Conservation (phyloP, 2,888 invertebrate genomes). For the Drosophila kambysellisi region DNA sequence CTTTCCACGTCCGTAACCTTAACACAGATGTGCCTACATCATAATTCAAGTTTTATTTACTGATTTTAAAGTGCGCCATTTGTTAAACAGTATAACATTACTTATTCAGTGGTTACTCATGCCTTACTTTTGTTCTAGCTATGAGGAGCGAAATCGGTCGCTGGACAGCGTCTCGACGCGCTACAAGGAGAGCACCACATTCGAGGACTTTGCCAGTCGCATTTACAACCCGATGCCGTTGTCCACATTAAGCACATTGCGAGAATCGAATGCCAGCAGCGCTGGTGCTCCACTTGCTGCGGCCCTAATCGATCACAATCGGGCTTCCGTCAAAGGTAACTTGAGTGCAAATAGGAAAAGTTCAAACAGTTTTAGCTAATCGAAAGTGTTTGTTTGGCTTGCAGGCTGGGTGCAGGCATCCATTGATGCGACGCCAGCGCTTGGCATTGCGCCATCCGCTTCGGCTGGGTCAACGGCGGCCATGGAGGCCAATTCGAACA, state of each 20-base stretch:
- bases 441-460: constrained; percentile 76
- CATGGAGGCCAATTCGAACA: constrained; percentile 75
- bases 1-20: not conserved
- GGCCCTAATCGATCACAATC: constrained; percentile 87
- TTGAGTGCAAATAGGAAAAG: not conserved
- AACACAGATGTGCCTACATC: not conserved
- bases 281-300: constrained; percentile 86
- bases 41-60: not conserved
- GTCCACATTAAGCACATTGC: constrained; percentile 69
- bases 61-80: not conserved
- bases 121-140: constrained; percentile 86
- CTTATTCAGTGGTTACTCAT: not conserved
- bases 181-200: constrained; percentile 94
- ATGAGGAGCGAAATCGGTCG: constrained; percentile 94
- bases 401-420: constrained; percentile 84
- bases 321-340: constrained; percentile 84
- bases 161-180: constrained; percentile 93
- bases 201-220: constrained; percentile 93
- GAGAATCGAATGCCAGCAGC: constrained; percentile 72
- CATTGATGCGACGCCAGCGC: constrained; percentile 77
- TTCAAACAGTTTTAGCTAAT: constrained; percentile 1
- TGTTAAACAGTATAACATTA: no score
- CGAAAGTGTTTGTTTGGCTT: constrained; percentile 1
- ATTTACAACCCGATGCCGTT: constrained; percentile 89
- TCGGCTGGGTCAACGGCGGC: constrained; percentile 82